Percentiles rank a stretch among this genome's conserved stretches.
Conservation (phyloP, 2,113 vertebrate species). For the Poecilia latipinna region DNA sequence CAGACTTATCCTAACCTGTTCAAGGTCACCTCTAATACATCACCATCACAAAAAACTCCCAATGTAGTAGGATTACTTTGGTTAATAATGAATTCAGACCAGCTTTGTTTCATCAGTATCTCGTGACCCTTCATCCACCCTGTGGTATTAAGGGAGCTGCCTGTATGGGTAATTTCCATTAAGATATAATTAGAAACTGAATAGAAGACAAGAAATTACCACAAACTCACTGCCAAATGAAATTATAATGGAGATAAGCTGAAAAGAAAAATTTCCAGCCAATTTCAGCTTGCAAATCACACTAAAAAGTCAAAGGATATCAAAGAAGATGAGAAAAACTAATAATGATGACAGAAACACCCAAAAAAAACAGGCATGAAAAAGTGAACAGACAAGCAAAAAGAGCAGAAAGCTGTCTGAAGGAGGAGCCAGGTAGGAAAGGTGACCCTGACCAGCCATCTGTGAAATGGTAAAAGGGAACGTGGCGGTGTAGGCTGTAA, state of each 20-base stretch:
- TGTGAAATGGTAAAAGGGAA: conserved; percentile 72
- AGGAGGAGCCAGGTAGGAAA: conserved; percentile 62
- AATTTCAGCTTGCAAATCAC: not conserved
- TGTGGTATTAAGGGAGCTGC: not conserved
- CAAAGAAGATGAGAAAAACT: not conserved
- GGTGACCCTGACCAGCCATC: conserved; percentile 74
- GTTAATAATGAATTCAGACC: not conserved
- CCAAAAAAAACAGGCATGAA: not conserved
- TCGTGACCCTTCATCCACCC: not conserved
- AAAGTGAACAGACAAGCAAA: not conserved
- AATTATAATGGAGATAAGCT: not conserved
- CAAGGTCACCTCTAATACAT: not conserved
- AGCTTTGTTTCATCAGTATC: not conserved
- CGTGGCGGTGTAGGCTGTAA: conserved; percentile 62
- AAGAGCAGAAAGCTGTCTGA: conserved; percentile 47
- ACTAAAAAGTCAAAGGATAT: not conserved
- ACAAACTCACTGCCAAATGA: not conserved
- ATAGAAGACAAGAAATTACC: not conserved
- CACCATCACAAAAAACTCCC: not conserved
- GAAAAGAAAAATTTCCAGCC: not conserved
- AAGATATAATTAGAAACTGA: conserved; percentile 2
- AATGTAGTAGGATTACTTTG: not conserved
- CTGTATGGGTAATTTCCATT: not conserved
- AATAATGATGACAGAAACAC: conserved; percentile 3
- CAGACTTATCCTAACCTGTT: too few relatives aligned